Base-by-base conservation (phyloP, 2,888 invertebrate genomes). In the Epiblema foenella region DNA sequence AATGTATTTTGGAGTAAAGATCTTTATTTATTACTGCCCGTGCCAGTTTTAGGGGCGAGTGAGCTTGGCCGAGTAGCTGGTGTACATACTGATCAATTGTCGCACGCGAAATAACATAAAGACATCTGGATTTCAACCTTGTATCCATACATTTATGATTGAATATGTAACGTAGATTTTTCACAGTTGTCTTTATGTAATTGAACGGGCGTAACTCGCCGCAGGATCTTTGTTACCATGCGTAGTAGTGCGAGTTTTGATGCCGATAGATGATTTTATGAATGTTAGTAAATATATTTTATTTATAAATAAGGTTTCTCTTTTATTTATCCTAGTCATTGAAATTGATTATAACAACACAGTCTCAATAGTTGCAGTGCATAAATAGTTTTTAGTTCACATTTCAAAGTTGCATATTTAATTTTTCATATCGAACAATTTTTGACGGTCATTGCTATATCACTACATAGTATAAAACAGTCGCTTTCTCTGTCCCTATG, bases 221-320 rank as follows among this genome's bases (percentile, higher is more conserved):
- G 76, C 77, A 75, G 75, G 76, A 76, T 75, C 77, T 77, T 81
- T 80, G 80, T 83, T 83, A 81, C 79, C 79, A 81, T 77, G 77
- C 74, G 75, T 73, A n/a, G n/a, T n/a, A n/a, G n/a, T n/a, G n/a
- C 74, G 82, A 80, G 79, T 83, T 82, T 82, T 82, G 78, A 84
- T 84, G 79, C 83, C 83, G 83, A 81, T 83, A 86, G 83, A 86
- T 84, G 83, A 83, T 82, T 86, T 83, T 86, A 87, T 86, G 86
- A 85, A 85, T 79, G 86, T 89, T 89, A 88, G 88, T 85, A 79
- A 91, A 90, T 91, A 90, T 89, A 91, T 90, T 90, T 89, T 90
- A 90, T 83, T 86, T 84, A 88, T 81, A 85, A 83, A 81, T 79
- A 77, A 81, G 60, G n/a, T 46, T 64, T 67, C 68, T 74, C 75